Evolutionary conservation across 2,888 invertebrate species (phyloP).

Genomic region (Cinara cedri): DNA sequence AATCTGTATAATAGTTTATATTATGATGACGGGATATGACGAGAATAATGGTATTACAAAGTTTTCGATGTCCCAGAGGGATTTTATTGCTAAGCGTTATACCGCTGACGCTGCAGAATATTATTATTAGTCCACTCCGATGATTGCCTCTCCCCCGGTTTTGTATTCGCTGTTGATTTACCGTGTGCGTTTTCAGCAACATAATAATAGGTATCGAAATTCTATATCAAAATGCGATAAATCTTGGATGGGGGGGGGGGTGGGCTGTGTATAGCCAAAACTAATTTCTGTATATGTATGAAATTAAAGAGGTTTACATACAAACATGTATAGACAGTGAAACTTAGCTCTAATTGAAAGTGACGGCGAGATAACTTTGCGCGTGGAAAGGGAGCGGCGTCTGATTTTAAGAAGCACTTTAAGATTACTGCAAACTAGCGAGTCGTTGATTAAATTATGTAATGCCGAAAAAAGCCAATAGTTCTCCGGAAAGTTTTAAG

Average conservation of each 20-base stretch:
- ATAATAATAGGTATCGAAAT: too few relatives aligned
- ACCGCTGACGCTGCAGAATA: neutral
- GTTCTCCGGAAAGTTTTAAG: conserved; percentile 42
- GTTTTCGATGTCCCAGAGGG: conserved; percentile 17
- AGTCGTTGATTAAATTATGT: conserved; percentile 48
- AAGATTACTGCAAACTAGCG: conserved; percentile 1
- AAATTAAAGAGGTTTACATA: conserved; percentile 13
- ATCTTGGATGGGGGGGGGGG: too few relatives aligned
- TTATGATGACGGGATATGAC: neutral
- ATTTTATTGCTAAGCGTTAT: neutral
- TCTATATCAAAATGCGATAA: too few relatives aligned
- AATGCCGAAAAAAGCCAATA: conserved; percentile 45
- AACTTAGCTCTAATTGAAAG: conserved; percentile 3
- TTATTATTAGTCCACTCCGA: conserved; percentile 11
- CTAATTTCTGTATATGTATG: neutral
- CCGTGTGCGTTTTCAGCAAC: too few relatives aligned
- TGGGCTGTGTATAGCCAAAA: neutral
- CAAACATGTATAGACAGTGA: too few relatives aligned
- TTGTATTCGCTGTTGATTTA: too few relatives aligned
- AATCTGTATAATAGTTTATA: neutral
- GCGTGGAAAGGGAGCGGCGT: neutral
- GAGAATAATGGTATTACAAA: conserved; percentile 17
- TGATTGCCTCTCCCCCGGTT: too few relatives aligned
- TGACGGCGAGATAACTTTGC: conserved; percentile 4
- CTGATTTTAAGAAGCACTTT: conserved; percentile 46